Base-by-base conservation (phyloP, 2,113 vertebrate species). In the Psephotus haematonotus region DNA sequence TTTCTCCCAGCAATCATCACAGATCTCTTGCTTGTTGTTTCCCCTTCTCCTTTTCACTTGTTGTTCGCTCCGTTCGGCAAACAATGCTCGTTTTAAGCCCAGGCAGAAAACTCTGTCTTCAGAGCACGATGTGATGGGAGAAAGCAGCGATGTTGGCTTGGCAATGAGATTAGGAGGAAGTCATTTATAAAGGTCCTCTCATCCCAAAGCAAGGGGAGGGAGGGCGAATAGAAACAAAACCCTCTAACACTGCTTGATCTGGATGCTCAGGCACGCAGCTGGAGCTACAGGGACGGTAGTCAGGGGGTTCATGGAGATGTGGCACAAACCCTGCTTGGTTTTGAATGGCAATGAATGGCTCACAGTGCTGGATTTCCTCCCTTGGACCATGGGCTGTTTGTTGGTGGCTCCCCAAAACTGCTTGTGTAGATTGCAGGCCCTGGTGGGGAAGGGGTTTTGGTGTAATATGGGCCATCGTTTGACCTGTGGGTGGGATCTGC, bases 131-230 rank as follows among this genome's bases (percentile, higher is more conserved):
- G 91, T 77, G 94, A 77, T 0, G 24, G 94, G 89, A 92, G 77
- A 69, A 75, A 15, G 33, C 35, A 13, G 82, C 4, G 55, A 81
- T 3, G 86, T 67, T 88, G 0, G 13, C 91, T 46, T 75, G 95
- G 94, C 91, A 87, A 44, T 60, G 91, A 65, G 81, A 85, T 57
- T 17, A 52, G n/a, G 65, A 3, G 89, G 95, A 97, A 96, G 41
- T 55, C 8, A 2, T 71, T 93, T 60, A 85, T 87, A 96, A 95
- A 93, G 94, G 74, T 91, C 81, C 75, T 95, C 86, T 96, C 89
- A 93, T 91, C 70, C 65, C 86, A 76, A 49, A 88, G 86, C 60
- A 13, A 83, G 16, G 35, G 78, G 37, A n/a, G 55, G 22, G 18
- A 55, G 53, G 35, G 39, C 44, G 4, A 49, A 41, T 1, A 46